These are phyloP conservation scores for Notothenia rossii DNA, from an alignment of 2,113 vertebrate species.

Conservation along the genomic window DNA sequence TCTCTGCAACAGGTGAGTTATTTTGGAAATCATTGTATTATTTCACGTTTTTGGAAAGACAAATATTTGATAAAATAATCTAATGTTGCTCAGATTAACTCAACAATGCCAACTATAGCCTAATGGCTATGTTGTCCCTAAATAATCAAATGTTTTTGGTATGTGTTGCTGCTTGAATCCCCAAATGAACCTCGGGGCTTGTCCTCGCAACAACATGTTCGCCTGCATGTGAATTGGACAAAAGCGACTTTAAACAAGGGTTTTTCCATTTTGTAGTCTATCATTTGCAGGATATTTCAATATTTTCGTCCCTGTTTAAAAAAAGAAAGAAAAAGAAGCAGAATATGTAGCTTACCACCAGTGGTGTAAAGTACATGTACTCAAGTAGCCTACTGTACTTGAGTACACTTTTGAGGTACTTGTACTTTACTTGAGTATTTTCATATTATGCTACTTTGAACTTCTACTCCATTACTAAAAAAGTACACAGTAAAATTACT, in stretches of 20 bases:
- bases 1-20: slow-evolving; percentile 72
- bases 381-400: too few species aligned
- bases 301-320: neutral
- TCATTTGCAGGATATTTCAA: neutral
- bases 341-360: too few species aligned
- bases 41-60: neutral
- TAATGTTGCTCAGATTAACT: neutral
- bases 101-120: too few species aligned
- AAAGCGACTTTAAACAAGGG: too few species aligned
- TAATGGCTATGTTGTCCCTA: accelerated
- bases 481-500: too few species aligned
- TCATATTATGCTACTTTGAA: too few species aligned
- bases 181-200: neutral
- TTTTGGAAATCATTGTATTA: too few species aligned
- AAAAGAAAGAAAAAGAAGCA: neutral
- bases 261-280: neutral
- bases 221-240: neutral
- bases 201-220: neutral
- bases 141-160: neutral
- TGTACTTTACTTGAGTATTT: too few species aligned
- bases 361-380: too few species aligned
- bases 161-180: neutral
- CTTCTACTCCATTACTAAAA: too few species aligned
- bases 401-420: too few species aligned
- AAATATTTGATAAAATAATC: neutral